Conservation (phyloP, 2,797 vertebrate genomes). For the Tympanoctomys barrerae region DNA sequence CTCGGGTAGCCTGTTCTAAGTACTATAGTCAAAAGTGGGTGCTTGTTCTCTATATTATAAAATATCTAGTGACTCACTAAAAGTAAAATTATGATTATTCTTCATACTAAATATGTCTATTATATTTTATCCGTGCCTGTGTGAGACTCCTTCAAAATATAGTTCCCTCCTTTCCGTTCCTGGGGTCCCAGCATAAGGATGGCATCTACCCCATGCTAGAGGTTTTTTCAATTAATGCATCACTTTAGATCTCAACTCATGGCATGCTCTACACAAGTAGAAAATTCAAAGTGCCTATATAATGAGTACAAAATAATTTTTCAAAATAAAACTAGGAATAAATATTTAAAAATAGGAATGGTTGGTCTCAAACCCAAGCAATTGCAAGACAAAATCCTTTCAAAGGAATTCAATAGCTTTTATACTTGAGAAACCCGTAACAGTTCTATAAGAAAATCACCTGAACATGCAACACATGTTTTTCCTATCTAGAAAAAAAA, state of each 20-base stretch:
- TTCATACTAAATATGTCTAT: neutral
- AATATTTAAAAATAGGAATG: constrained; percentile 3
- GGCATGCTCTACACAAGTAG: neutral
- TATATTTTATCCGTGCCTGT: neutral
- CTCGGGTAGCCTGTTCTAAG: neutral
- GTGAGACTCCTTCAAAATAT: neutral
- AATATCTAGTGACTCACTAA: neutral
- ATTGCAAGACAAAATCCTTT: neutral
- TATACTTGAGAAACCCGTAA: neutral
- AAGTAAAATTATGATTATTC: neutral
- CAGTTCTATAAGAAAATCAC: neutral
- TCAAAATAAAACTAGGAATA: neutral
- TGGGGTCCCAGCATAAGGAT: accelerated
- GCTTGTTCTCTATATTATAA: neutral
- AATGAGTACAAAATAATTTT: neutral
- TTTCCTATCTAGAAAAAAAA: neutral
- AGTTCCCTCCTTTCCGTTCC: neutral
- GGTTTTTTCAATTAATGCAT: neutral
- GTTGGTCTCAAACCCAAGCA: neutral
- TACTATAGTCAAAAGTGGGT: neutral
- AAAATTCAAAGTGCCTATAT: neutral
- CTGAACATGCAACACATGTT: neutral
- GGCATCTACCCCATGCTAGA: neutral
- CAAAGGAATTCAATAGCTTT: neutral
- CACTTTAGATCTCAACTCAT: neutral